phyloP scores from a whole-genome alignment of 2,888 invertebrate species.

The Crossocerus cetratus region DNA sequence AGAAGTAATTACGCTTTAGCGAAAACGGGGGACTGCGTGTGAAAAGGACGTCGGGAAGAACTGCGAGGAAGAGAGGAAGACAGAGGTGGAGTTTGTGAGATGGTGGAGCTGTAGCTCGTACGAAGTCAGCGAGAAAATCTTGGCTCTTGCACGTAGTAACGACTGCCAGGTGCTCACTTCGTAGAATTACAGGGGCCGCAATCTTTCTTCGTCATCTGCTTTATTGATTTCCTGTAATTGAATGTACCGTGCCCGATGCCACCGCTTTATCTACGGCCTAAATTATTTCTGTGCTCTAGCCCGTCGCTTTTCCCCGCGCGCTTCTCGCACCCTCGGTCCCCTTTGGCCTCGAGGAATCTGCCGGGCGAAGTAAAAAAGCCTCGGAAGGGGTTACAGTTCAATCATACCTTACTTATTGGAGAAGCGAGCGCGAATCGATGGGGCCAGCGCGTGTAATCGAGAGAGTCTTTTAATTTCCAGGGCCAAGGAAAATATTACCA shows the following conservation, averaged over 20 bases:
- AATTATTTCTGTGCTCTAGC: slow-evolving; percentile 20
- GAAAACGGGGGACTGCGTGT: not conserved
- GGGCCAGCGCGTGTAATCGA: too few species aligned
- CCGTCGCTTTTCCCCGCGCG: not conserved
- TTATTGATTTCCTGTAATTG: slow-evolving; percentile 9
- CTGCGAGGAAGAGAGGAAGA: not conserved
- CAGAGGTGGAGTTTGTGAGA: not conserved
- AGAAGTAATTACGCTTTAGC: not conserved
- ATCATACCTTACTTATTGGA: too few species aligned
- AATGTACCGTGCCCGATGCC: not conserved
- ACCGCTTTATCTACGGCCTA: not conserved
- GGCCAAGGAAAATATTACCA: too few species aligned
- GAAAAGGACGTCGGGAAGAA: not conserved
- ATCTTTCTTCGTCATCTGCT: slow-evolving; percentile 4
- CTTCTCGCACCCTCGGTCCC: not conserved
- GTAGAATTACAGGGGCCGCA: not conserved
- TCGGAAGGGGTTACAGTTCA: too few species aligned
- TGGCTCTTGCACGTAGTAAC: not conserved
- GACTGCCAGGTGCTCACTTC: not conserved
- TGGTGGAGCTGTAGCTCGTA: not conserved
- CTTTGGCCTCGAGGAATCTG: not conserved
- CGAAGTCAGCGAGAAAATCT: slow-evolving; percentile 7
- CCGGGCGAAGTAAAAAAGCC: not conserved
- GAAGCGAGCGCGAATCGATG: too few species aligned
- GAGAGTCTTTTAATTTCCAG: too few species aligned